Base-by-base conservation (phyloP, 2,888 invertebrate genomes). In the Nymphalis c-album region DNA sequence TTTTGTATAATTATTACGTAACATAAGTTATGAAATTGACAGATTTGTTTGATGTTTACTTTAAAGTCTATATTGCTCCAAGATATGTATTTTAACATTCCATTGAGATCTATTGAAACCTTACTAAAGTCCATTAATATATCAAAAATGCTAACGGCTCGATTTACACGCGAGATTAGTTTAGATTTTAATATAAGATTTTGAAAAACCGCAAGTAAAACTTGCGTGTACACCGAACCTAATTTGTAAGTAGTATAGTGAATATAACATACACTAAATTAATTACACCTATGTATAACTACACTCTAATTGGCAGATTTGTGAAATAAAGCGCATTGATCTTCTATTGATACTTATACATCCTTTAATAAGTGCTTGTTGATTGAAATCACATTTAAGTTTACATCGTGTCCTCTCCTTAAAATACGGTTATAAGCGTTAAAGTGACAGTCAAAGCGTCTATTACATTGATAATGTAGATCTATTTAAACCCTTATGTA, bases 71-170 rank as follows among this genome's bases (percentile, higher is more conserved):
- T 68, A 73, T 69, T 71, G 73, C 69, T 68, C 62, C 50, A 65
- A 68, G 73, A 73, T 73, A 73, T 72, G 72, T 72, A 64, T 60
- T 63, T 63, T 47, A 60, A 62, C 46, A 64, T 55, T 64, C 62
- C 60, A 53, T 63, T 64, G 63, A 62, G 63, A 58, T 45, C 46
- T 61, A 35, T 60, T 48, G 50, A 60, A 47, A 69, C 50, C 62
- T 67, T 59, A 61, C 58, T 63, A 51, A 58, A 31, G 35, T 46
- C 17, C 35, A 18, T 22, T 18, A 67, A 31, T 47, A 55, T 53
- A 55, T 59, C 55, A 70, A 50, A 62, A 53, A 57, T 57, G n/a
- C 20, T 22, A 8, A 55, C 35, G 46, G 40, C 47, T 26, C 26
- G 31, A 48, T 53, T 26, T 26, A 58, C 46, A 50, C 59, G 35